Conservation (phyloP, 2,888 invertebrate species). For the Harpalus rubripes region DNA sequence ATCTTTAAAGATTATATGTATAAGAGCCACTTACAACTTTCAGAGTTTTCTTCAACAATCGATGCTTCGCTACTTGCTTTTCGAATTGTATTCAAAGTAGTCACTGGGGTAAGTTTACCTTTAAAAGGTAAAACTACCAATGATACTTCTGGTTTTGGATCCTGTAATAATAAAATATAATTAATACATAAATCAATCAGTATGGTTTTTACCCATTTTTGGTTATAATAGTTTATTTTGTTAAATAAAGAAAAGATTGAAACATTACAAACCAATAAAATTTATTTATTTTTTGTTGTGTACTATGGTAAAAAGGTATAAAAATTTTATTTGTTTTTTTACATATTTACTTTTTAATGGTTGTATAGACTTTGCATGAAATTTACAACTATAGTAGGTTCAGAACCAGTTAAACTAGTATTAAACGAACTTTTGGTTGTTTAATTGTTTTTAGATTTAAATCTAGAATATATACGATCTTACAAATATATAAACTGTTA, state of each 20-base stretch:
- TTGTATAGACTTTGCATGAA: background rate
- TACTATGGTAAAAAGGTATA: background rate
- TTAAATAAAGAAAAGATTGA: background rate
- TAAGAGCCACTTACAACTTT: constrained; percentile 35
- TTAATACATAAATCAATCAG: constrained; percentile 65
- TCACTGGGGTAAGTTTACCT: constrained; percentile 56
- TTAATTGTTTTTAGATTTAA: background rate
- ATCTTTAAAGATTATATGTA: no score
- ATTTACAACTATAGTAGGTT: background rate
- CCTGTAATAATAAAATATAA: constrained; percentile 68
- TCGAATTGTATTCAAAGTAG: constrained; percentile 14
- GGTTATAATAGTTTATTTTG: no score
- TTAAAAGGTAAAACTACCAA: constrained; percentile 70
- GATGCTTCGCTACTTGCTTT: constrained; percentile 47
- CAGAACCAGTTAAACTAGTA: background rate
- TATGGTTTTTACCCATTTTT: no score
- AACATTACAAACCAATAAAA: background rate
- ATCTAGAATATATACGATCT: background rate
- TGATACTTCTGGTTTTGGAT: constrained; percentile 71
- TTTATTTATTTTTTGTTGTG: background rate
- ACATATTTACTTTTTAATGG: background rate
- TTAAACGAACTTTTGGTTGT: background rate
- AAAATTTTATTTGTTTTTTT: constrained; percentile 11
- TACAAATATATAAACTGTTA: no score
- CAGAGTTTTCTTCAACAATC: constrained; percentile 34